These are phyloP conservation scores for Poecile montanus DNA, from an alignment of 2,797 vertebrate genomes.

Conservation along the genomic window DNA sequence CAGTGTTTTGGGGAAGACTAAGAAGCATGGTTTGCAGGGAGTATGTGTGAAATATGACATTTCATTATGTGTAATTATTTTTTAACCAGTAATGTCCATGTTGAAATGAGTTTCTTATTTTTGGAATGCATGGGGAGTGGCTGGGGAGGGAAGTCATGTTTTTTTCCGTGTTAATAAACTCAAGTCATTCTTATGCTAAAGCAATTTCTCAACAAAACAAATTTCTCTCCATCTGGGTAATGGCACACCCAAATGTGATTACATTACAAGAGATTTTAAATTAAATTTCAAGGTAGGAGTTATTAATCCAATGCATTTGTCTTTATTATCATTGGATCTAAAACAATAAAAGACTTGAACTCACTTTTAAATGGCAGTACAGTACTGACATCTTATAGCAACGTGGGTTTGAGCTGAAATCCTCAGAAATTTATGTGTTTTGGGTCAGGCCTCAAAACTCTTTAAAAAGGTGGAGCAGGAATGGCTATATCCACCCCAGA, in stretches of 20 bases:
- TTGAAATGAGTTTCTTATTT: constrained; percentile 67
- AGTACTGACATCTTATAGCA: neutral
- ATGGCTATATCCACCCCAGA: neutral
- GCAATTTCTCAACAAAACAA: constrained; percentile 71
- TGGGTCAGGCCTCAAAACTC: neutral
- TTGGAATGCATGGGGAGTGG: constrained; percentile 47
- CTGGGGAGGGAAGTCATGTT: constrained; percentile 2
- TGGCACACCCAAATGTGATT: constrained; percentile 65
- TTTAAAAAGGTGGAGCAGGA: neutral
- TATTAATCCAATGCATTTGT: constrained; percentile 61
- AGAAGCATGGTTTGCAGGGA: constrained; percentile 49
- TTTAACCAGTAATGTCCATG: constrained; percentile 58
- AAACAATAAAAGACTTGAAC: constrained; percentile 47
- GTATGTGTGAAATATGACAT: constrained; percentile 59
- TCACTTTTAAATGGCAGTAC: neutral
- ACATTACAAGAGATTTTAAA: constrained; percentile 66
- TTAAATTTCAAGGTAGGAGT: constrained; percentile 70
- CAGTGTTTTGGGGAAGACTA: constrained; percentile 61
- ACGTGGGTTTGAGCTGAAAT: neutral
- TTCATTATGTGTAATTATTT: constrained; percentile 64
- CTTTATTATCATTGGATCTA: constrained; percentile 62
- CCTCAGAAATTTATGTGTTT: neutral
- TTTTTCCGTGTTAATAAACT: constrained; percentile 59
- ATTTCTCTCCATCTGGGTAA: constrained; percentile 71
- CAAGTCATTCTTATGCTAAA: constrained; percentile 62